Percentiles rank a stretch among this genome's conserved stretches.
These are phyloP conservation scores for Phalacrocorax carbo DNA, from an alignment of 2,113 vertebrate species.

Conservation along the genomic window DNA sequence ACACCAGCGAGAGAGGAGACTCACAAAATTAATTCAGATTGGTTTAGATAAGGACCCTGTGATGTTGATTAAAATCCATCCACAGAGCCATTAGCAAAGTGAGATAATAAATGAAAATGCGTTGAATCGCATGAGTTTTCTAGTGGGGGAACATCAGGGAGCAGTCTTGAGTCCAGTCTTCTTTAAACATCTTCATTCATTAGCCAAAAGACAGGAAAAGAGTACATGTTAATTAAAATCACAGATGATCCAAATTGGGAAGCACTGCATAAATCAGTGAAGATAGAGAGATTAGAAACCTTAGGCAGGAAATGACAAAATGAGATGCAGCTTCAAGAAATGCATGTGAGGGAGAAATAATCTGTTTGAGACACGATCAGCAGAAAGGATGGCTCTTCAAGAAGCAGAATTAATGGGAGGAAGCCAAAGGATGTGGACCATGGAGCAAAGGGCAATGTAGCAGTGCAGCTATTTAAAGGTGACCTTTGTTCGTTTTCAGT, in stretches of 20 bases:
- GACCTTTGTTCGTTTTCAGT: conserved; percentile 3
- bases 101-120: conserved; percentile 43
- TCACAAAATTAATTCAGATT: conserved; percentile 59
- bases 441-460: background rate
- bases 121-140: background rate
- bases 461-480: conserved; percentile 5
- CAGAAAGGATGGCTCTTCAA: background rate
- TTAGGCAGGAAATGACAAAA: conserved; percentile 47
- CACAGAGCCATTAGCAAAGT: conserved; percentile 1
- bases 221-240: conserved; percentile 55
- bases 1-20: background rate
- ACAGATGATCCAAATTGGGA: conserved; percentile 54
- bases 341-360: background rate
- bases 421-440: background rate
- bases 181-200: conserved; percentile 60
- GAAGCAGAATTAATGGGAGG: conserved; percentile 8
- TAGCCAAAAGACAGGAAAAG: conserved; percentile 36
- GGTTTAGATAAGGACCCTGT: conserved; percentile 28
- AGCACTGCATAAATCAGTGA: conserved; percentile 33
- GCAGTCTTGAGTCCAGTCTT: conserved; percentile 21
- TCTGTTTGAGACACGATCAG: background rate
- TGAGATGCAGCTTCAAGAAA: conserved; percentile 19
- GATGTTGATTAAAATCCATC: conserved; percentile 60
- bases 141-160: conserved; percentile 14
- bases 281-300: conserved; percentile 31